A percentile compares a stretch with the other conserved stretches of the same genome.
phyloP scores from a whole-genome alignment of 2,113 vertebrate genomes.

The Excalfactoria chinensis region DNA sequence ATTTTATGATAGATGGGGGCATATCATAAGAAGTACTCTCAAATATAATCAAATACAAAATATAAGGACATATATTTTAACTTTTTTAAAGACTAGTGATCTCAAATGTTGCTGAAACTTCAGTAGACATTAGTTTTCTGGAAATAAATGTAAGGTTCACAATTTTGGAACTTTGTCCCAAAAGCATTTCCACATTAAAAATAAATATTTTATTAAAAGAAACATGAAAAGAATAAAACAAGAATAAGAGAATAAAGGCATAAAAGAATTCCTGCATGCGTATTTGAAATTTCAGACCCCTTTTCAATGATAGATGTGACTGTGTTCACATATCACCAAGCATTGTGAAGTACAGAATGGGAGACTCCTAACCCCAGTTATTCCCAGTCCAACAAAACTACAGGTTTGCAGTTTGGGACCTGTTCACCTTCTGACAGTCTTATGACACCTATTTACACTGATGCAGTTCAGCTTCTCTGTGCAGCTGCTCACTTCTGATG shows the following conservation, averaged over 20 bases:
- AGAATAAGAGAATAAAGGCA: neutral
- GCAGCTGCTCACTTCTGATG: neutral
- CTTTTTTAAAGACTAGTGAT: neutral
- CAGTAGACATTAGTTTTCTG: neutral
- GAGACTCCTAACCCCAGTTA: neutral
- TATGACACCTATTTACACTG: neutral
- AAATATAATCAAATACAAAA: neutral
- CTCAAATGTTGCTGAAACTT: neutral
- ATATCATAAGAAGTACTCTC: neutral
- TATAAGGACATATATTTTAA: neutral
- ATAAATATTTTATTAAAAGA: neutral
- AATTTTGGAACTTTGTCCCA: neutral
- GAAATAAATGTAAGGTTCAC: neutral
- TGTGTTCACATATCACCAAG: neutral
- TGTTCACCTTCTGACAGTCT: neutral
- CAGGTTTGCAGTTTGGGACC: neutral
- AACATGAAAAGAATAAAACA: neutral
- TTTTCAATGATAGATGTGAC: neutral
- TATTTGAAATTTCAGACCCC: neutral
- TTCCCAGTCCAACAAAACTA: neutral
- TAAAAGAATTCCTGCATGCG: neutral
- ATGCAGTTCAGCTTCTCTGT: neutral
- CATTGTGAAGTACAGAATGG: accelerated
- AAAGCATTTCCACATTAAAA: accelerated
- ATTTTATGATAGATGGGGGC: neutral